Evolutionary conservation across 2,797 vertebrate species (phyloP).

Genomic region (Myripristis jacobus): DNA sequence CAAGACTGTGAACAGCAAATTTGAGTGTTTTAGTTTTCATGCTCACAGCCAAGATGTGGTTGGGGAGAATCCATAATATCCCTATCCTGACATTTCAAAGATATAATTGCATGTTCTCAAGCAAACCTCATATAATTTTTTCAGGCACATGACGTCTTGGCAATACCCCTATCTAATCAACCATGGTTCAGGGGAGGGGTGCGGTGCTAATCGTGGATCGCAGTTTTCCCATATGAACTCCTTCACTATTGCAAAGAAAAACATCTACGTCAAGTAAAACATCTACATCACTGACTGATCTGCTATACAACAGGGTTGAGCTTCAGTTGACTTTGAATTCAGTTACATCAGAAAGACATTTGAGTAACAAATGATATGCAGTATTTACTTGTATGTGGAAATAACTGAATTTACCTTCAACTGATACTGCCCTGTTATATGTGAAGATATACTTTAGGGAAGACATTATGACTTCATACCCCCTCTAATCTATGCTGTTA

Average conservation of each 20-base stretch:
- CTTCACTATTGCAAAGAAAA: not conserved
- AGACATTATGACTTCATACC: not conserved
- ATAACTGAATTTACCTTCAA: conserved; percentile 8
- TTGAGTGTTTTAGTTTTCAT: too few relatives aligned
- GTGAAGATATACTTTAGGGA: conserved; percentile 11
- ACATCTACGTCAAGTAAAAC: too few relatives aligned
- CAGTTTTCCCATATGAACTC: too few relatives aligned
- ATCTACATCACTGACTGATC: not conserved
- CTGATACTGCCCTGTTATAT: conserved; percentile 32
- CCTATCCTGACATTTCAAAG: too few relatives aligned
- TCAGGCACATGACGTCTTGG: not conserved
- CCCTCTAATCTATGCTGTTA: not conserved
- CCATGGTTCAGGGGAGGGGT: too few relatives aligned
- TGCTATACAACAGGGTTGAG: conserved; percentile 22
- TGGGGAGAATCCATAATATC: too few relatives aligned
- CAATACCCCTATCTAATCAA: too few relatives aligned
- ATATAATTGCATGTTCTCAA: not conserved
- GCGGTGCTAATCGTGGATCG: too few relatives aligned
- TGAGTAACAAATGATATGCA: not conserved
- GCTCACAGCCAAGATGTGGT: too few relatives aligned
- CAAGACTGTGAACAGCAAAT: not conserved
- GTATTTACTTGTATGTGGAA: conserved; percentile 2
- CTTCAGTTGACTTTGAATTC: conserved; percentile 18
- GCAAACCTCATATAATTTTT: not conserved
- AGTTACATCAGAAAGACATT: not conserved